phyloP scores from a whole-genome alignment of 1,140 invertebrate genomes.

The Metopolophium dirhodum region DNA sequence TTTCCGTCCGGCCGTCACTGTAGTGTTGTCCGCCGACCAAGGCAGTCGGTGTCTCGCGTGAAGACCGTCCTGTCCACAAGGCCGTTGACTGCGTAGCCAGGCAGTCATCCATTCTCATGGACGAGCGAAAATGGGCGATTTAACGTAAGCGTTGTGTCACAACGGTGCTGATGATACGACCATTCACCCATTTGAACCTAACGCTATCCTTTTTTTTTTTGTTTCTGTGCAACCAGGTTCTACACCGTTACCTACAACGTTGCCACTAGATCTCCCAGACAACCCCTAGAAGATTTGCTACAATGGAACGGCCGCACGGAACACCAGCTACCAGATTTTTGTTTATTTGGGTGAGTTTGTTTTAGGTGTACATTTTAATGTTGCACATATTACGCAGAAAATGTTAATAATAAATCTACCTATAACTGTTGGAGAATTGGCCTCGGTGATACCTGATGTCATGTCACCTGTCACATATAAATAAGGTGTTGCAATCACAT shows the following conservation, averaged over 20 bases:
- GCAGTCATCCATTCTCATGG: slow-evolving; percentile 14
- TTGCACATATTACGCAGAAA: too few relatives aligned
- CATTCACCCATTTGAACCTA: not conserved
- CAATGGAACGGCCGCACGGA: slow-evolving; percentile 68
- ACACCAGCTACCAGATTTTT: slow-evolving; percentile 76
- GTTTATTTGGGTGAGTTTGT: slow-evolving; percentile 75
- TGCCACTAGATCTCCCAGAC: slow-evolving; percentile 75
- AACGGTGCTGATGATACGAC: not conserved
- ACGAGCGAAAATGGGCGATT: not conserved
- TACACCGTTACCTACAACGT: slow-evolving; percentile 88
- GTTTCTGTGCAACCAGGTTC: slow-evolving; percentile 66
- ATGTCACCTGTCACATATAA: not conserved
- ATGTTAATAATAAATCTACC: too few relatives aligned
- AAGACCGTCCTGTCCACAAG: not conserved
- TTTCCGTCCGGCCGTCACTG: not conserved
- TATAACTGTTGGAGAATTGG: not conserved
- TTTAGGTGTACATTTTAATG: not conserved
- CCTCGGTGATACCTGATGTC: not conserved
- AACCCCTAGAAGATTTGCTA: slow-evolving; percentile 73
- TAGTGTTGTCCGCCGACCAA: not conserved
- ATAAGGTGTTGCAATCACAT: not conserved
- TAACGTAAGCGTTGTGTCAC: not conserved
- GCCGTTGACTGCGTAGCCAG: not conserved
- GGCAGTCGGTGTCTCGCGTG: not conserved
- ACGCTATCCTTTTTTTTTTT: not conserved